Conservation (phyloP, 2,113 vertebrate genomes). For the Carassius carassius region DNA sequence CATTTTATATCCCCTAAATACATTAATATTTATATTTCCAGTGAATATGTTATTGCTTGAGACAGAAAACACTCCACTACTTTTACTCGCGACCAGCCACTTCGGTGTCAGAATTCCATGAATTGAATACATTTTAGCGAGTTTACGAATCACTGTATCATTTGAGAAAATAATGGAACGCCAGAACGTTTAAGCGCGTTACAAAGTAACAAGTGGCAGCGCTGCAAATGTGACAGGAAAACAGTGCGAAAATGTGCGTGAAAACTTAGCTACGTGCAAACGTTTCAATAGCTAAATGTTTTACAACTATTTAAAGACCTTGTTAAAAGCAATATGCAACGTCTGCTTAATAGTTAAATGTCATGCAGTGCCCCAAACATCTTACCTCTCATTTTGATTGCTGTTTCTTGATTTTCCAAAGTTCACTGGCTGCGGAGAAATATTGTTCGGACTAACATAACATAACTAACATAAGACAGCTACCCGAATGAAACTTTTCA, state of each 20-base stretch:
- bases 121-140: background rate
- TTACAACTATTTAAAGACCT: background rate
- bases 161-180: background rate
- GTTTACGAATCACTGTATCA: background rate
- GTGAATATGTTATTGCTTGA: background rate
- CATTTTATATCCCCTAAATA: background rate
- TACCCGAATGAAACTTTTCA: conserved; percentile 31
- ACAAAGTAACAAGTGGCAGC: background rate
- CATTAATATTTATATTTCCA: background rate
- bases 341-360: background rate
- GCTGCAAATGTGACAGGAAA: background rate
- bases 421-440: conserved; percentile 47
- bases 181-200: background rate
- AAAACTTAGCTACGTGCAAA: background rate
- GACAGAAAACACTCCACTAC: background rate
- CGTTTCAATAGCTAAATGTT: background rate
- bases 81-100: background rate
- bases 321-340: background rate
- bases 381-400: conserved; percentile 77
- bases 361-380: conserved; percentile 7
- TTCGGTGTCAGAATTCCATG: background rate
- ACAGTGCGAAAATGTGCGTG: background rate
- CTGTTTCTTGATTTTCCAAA: conserved; percentile 40
- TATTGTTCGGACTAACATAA: conserved; percentile 24
- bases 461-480: conserved; percentile 23